Conservation (phyloP, 2,888 invertebrate genomes). For the Aleiodes testaceus region DNA sequence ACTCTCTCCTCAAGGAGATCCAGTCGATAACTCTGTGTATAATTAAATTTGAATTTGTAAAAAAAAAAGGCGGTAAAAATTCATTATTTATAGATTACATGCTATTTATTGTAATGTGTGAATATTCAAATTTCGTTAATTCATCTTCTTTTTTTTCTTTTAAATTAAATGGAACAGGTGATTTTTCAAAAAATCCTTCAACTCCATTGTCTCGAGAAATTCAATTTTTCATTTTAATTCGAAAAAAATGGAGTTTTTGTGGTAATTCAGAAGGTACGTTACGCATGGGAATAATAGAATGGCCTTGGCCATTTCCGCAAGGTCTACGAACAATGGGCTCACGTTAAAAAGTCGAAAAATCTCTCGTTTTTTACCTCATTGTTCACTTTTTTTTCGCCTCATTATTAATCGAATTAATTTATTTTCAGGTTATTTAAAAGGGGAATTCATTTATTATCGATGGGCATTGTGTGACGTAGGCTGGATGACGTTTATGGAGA, state of each 20-base stretch:
- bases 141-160: too few species aligned
- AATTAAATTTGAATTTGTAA: neutral
- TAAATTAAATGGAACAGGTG: too few species aligned
- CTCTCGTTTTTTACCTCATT: neutral
- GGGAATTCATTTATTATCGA: neutral
- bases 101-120: too few species aligned
- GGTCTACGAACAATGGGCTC: slow-evolving; percentile 20
- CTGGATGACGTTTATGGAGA: slow-evolving; percentile 11
- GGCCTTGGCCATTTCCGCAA: slow-evolving; percentile 24
- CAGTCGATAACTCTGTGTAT: neutral
- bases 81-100: neutral
- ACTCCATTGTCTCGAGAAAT: too few species aligned
- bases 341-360: slow-evolving; percentile 26
- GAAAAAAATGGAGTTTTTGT: neutral
- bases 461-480: slow-evolving; percentile 4
- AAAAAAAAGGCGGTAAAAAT: neutral
- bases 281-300: slow-evolving; percentile 16
- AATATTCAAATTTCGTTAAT: too few species aligned
- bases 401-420: neutral
- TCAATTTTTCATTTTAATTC: too few species aligned
- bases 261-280: slow-evolving; percentile 5
- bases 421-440: neutral
- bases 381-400: too few species aligned
- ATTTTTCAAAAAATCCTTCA: too few species aligned
- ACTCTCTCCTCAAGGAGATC: slow-evolving; percentile 22